Percentiles rank a stretch among this genome's conserved stretches.
Evolutionary conservation across 2,888 invertebrate genomes (phyloP).

Genomic region (Antheraea yamamai): DNA sequence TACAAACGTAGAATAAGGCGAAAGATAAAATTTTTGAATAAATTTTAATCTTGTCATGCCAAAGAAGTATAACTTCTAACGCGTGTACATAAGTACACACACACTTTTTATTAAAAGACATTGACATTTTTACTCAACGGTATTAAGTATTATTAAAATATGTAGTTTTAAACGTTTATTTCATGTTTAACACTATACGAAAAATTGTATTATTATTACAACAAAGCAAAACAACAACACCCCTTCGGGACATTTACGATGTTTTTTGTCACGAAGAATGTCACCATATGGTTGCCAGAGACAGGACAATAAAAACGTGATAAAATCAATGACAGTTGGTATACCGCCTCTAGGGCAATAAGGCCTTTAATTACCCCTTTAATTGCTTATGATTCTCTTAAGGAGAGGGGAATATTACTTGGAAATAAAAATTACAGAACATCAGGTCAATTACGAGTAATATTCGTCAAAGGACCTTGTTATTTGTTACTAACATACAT

Average conservation of each 20-base stretch:
- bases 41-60: too few species aligned
- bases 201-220: conserved; percentile 8
- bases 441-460: not conserved
- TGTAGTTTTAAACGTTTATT: not conserved
- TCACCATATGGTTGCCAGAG: conserved; percentile 62
- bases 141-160: not conserved
- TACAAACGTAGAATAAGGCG: too few species aligned
- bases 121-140: not conserved
- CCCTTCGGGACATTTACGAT: conserved; percentile 30
- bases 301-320: conserved; percentile 55
- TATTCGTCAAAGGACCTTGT: not conserved
- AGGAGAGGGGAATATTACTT: conserved; percentile 5
- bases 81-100: too few species aligned
- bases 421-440: not conserved
- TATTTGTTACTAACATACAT: too few species aligned
- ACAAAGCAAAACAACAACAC: conserved; percentile 27
- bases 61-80: too few species aligned
- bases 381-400: conserved; percentile 15
- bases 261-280: conserved; percentile 42
- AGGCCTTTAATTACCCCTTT: conserved; percentile 34
- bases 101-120: not conserved
- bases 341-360: conserved; percentile 37
- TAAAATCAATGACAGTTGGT: conserved; percentile 65
- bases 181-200: not conserved
- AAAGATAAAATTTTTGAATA: too few species aligned